Percentiles rank a stretch among this genome's conserved stretches.
Conservation (phyloP, 2,113 vertebrate species). For the Echinops telfairi region DNA sequence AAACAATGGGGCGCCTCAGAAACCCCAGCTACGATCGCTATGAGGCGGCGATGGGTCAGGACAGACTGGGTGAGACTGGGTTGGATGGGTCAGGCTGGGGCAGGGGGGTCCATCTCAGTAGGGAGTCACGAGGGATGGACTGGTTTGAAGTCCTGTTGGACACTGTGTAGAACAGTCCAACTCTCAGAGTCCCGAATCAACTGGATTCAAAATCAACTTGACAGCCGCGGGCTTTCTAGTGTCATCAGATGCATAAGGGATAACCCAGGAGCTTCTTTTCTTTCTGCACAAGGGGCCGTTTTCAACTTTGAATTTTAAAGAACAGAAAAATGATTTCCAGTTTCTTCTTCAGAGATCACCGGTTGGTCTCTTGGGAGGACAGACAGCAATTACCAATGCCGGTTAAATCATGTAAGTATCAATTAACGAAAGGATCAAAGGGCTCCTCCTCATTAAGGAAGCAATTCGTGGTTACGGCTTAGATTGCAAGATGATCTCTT, state of each 20-base stretch:
- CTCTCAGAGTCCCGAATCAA: neutral
- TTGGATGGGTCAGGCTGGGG: no score
- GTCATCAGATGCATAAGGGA: neutral
- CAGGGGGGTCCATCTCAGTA: no score
- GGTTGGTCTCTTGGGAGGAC: conserved; percentile 7
- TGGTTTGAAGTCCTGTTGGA: neutral
- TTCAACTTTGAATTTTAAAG: conserved; percentile 44
- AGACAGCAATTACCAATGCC: neutral
- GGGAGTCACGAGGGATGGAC: no score
- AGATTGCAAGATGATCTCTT: neutral
- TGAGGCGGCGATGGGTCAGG: no score
- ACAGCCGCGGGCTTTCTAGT: neutral
- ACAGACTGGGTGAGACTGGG: no score
- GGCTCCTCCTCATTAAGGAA: neutral
- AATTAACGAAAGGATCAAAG: neutral
- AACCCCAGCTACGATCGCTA: neutral
- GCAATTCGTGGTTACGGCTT: neutral
- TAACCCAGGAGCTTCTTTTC: neutral
- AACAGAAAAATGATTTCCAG: conserved; percentile 41
- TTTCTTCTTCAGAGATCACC: conserved; percentile 51
- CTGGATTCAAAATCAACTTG: neutral
- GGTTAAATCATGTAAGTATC: neutral
- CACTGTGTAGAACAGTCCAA: neutral
- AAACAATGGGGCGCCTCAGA: neutral
- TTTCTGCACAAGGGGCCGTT: neutral